These are phyloP conservation scores for Hecatera dysodea DNA, from an alignment of 2,888 invertebrate species.

Conservation along the genomic window DNA sequence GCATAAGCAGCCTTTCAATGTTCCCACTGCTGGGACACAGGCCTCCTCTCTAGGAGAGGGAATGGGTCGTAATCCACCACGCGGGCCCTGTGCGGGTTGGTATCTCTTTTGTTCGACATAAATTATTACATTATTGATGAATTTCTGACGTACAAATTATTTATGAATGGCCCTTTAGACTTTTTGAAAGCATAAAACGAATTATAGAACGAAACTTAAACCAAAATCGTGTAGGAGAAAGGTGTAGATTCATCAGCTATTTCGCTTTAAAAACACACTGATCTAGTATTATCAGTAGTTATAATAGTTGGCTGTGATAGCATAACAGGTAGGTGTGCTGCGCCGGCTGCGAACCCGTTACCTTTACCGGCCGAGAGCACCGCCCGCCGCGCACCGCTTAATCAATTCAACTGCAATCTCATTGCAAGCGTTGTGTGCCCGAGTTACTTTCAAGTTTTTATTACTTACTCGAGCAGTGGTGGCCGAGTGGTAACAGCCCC, in stretches of 20 bases:
- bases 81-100: no score
- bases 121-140: no score
- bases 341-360: slow-evolving; percentile 52
- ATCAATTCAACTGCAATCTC: slow-evolving; percentile 9
- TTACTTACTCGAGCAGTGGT: slow-evolving; percentile 9
- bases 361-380: slow-evolving; percentile 30
- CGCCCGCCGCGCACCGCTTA: slow-evolving; percentile 37
- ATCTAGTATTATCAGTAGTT: background rate
- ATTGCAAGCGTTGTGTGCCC: slow-evolving; percentile 1
- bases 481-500: no score
- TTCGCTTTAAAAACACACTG: background rate
- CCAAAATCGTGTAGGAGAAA: background rate
- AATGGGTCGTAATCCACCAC: no score
- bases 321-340: slow-evolving; percentile 25
- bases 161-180: no score
- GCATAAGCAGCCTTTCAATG: no score
- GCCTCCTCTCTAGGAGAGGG: no score
- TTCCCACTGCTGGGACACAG: no score
- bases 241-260: no score
- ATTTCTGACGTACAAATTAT: no score
- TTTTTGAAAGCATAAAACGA: background rate
- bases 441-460: slow-evolving; percentile 16
- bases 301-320: slow-evolving; percentile 17
- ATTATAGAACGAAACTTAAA: background rate
- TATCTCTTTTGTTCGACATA: no score